Conservation (phyloP, 2,888 invertebrate genomes). For the Drosophila merina region DNA sequence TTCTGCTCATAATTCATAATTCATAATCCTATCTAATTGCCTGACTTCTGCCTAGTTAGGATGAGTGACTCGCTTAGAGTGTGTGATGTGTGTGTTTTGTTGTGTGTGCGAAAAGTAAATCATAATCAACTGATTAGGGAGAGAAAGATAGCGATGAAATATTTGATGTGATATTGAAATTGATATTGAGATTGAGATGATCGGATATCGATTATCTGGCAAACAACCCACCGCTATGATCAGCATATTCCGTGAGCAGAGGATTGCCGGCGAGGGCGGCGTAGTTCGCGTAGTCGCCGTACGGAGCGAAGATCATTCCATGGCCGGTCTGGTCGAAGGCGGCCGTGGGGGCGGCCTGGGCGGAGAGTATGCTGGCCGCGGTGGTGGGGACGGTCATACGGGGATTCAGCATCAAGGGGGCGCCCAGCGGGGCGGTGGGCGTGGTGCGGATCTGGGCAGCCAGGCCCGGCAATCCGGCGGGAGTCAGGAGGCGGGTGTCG, state of each 20-base stretch:
- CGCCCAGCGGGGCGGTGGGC: conserved; percentile 92
- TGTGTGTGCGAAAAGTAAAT: conserved; percentile 49
- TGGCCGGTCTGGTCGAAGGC: conserved; percentile 87
- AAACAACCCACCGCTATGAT: conserved; percentile 98
- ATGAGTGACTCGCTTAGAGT: conserved; percentile 38
- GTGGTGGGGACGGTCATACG: conserved; percentile 93
- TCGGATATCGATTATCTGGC: conserved; percentile 87
- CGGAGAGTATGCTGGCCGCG: conserved; percentile 86
- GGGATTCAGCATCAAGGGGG: conserved; percentile 96
- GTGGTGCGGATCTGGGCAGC: conserved; percentile 87
- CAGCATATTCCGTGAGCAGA: conserved; percentile 93
- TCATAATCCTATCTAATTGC: conserved; percentile 16
- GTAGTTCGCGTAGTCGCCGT: conserved; percentile 95
- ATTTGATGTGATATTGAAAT: conserved; percentile 24
- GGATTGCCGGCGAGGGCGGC: conserved; percentile 92
- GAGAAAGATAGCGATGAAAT: conserved; percentile 39
- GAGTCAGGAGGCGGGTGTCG: conserved; percentile 90
- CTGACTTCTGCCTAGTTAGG: conserved; percentile 32
- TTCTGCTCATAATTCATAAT: conserved; percentile 60
- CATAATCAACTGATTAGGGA: conserved; percentile 45
- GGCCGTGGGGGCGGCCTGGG: conserved; percentile 86
- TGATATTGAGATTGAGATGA: conserved; percentile 7
- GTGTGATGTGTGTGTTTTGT: conserved; percentile 30
- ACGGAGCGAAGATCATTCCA: conserved; percentile 93
- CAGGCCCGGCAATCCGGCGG: conserved; percentile 86